phyloP scores from a whole-genome alignment of 2,113 vertebrate genomes.

The Thamnophis sirtalis region DNA sequence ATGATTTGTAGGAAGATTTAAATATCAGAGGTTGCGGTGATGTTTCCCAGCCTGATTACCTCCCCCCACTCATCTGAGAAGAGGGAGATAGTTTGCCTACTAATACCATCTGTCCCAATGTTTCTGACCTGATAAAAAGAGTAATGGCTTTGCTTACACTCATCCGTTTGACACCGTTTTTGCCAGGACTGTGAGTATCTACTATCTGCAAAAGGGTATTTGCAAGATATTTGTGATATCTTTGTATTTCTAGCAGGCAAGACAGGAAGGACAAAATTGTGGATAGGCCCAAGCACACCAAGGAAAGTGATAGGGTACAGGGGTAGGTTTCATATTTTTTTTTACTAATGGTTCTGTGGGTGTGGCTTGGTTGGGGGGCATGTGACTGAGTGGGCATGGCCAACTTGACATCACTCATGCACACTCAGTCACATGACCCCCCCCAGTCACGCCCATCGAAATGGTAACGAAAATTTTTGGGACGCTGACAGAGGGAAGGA shows the following conservation, averaged over 20 bases:
- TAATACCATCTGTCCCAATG: not conserved
- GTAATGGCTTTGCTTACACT: not conserved
- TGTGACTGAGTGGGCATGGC: no score
- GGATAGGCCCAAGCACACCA: not conserved
- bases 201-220: not conserved
- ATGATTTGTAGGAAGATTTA: not conserved
- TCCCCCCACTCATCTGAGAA: not conserved
- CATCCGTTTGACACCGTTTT: not conserved
- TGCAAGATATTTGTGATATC: not conserved
- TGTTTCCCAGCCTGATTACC: not conserved
- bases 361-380: no score
- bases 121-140: not conserved
- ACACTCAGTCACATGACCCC: no score
- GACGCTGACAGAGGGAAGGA: no score
- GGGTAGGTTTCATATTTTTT: no score
- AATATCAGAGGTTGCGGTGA: not conserved
- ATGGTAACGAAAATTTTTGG: no score
- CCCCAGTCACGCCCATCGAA: no score
- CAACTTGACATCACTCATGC: no score
- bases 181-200: not conserved
- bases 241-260: not conserved
- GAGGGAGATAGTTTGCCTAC: not conserved
- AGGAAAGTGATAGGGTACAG: not conserved
- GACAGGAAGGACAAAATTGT: not conserved
- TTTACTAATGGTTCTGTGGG: no score